These are phyloP conservation scores for Limnephilus auricula DNA, from an alignment of 2,888 invertebrate genomes.

Conservation along the genomic window DNA sequence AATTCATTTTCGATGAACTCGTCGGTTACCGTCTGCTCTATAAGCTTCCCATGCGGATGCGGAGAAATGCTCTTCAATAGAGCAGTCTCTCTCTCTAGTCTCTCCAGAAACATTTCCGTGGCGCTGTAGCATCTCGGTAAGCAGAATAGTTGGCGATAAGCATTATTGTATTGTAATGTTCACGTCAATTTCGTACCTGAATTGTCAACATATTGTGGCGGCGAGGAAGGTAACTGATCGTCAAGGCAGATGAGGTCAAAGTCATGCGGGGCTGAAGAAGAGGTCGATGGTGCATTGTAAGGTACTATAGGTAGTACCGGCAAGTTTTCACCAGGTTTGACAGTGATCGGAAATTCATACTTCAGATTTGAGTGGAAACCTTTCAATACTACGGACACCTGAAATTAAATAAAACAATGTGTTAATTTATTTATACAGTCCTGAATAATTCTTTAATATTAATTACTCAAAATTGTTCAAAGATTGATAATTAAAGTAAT, in stretches of 20 bases:
- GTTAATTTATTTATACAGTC: too few relatives aligned
- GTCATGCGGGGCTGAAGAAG: neutral
- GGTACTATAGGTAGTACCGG: neutral
- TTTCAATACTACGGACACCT: neutral
- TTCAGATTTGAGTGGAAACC: conserved; percentile 3
- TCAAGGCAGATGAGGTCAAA: neutral
- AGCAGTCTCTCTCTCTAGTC: too few relatives aligned
- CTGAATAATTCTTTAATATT: too few relatives aligned
- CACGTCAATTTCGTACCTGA: neutral
- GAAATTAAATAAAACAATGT: neutral
- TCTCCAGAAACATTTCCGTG: too few relatives aligned
- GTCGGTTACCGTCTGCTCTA: too few relatives aligned
- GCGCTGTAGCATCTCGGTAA: too few relatives aligned
- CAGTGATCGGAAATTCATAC: neutral
- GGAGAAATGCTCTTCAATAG: too few relatives aligned
- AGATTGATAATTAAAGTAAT: too few relatives aligned
- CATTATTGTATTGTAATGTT: neutral
- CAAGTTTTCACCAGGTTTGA: neutral
- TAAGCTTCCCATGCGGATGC: too few relatives aligned
- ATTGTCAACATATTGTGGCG: neutral
- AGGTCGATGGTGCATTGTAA: neutral
- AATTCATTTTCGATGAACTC: too few relatives aligned
- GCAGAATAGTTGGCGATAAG: too few relatives aligned
- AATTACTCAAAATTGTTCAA: too few relatives aligned
- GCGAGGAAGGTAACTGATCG: neutral